Evolutionary conservation across 2,797 vertebrate species (phyloP).

Genomic region (Poeciliopsis paucimaculata): DNA sequence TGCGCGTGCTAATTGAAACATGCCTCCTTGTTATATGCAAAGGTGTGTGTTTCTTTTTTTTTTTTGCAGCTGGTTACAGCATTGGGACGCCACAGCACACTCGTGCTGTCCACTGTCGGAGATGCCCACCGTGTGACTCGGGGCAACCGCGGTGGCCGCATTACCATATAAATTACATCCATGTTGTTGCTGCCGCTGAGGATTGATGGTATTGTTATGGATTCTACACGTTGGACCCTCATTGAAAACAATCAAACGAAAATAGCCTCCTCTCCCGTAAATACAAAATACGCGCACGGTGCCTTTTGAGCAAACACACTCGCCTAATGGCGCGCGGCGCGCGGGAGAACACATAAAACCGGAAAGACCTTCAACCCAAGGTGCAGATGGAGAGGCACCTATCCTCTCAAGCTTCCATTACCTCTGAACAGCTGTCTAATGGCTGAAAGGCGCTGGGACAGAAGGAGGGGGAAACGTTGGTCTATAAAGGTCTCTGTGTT

Average conservation of each 20-base stretch:
- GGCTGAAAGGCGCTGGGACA: constrained; percentile 43
- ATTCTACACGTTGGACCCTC: constrained; percentile 73
- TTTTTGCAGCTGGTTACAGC: constrained; percentile 45
- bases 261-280: constrained; percentile 70
- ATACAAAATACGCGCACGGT: constrained; percentile 47
- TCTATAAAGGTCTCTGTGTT: constrained; percentile 9
- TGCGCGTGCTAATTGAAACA: constrained; percentile 70
- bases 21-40: constrained; percentile 26
- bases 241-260: constrained; percentile 78
- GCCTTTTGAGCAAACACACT: constrained; percentile 4
- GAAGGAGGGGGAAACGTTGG: constrained; percentile 9
- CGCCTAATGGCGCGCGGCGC: constrained; percentile 8
- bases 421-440: constrained; percentile 49
- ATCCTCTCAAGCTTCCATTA: constrained; percentile 60
- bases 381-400: constrained; percentile 53
- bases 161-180: constrained; percentile 87
- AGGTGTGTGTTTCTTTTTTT: constrained; percentile 19
- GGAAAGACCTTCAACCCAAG: constrained; percentile 37
- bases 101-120: constrained; percentile 69
- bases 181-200: constrained; percentile 73
- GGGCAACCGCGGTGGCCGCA: constrained; percentile 65
- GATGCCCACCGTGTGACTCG: constrained; percentile 71
- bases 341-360: constrained; percentile 15
- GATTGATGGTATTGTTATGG: constrained; percentile 83
- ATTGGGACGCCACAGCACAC: constrained; percentile 68